Base-by-base conservation (phyloP, 2,797 vertebrate species). In the Enteromius viviparus region DNA sequence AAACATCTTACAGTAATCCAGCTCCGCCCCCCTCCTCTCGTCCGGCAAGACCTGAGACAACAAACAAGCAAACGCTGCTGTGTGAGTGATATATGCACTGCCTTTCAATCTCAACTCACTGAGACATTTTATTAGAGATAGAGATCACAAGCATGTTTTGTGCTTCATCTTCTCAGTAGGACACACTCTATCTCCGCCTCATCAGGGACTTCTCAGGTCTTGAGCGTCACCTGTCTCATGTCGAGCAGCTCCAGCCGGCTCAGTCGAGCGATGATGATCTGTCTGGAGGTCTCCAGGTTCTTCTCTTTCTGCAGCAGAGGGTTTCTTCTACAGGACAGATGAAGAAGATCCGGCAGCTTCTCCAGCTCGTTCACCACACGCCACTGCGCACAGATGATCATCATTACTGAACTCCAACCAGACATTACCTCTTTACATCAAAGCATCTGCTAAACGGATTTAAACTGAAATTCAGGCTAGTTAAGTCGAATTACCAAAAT, bases 1-100 rank as follows among this genome's bases (percentile, higher is more conserved):
- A 84, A 96, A 99, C 91, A 94, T 94, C 92, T 96, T 99, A 6
- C 96, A 93, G 89, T 99, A 99, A 88, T 99, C 98, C 0, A 97
- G 94, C 93, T 99, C 98, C 3, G 97, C 97, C 84, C 97, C 97
- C 86, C 87, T 95, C 86, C 97, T 89, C 78, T 98, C 97, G 3
- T 95, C 92, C 0, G 89, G 87, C 2, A 80, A 47, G 82, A 99
- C 91, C 97, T 99, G 87, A 80, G 37, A 40, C 37, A 34, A 19
- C 10, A 40, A 71, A 5, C 47, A 17, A 49, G 14, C 45, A 47
- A 47, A 15, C 47, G 14, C 1, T 47, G 45, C 45, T 53, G 32
- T 32, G 32, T 32, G 32, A 32, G 32, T 34, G 32, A 34, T 34
- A 34, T 34, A 34, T 34, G 32, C 32, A 34, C 32, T 34, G 32